Evolutionary conservation across 1,140 invertebrate species (phyloP), one percentile per base, ranked within the genome.

Genomic region (Drosophila pachea): DNA sequence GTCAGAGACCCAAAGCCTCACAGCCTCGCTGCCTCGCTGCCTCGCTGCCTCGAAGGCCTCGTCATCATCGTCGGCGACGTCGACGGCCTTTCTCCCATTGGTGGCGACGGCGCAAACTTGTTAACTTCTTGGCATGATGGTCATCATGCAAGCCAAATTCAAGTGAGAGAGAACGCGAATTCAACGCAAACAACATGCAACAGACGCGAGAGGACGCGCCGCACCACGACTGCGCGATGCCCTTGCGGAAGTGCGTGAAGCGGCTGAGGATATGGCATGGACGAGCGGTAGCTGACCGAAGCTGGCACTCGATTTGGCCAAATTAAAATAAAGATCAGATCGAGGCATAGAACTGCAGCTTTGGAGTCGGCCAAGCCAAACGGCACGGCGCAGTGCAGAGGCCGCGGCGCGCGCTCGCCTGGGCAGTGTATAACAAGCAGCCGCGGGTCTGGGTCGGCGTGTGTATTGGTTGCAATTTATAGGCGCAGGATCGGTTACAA

Each of bases 121-220:
- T 84, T 83, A 83, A 83, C 78, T 84, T 83, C 78, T 78, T 78
- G 78, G 75, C 79, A 83, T 83, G 78, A 77, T 81, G 79, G 79
- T 78, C 78, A 77, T 82, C 78, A 84, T 84, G 78, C 79, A 69
- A 83, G 78, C 64, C 78, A 71, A 75, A 61, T 63, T 35, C 68
- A 78, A 38, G 48, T 47, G 54, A 71, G 58, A 56, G 29, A 38
- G 72, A 70, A 68, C 61, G 68, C 67, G 63, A 55, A 73, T 63
- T 59, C 61, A 68, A 56, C 54, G 49, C 71, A 74, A 68, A 62
- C 78, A 72, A 73, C 78, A 82, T 74, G 79, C 78, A 73, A 83
- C 67, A 73, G 56, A 64, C 68, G 40, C 36, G 74, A 72, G 42
- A 43, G 16, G 29, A 31, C 4, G 38, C 22, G 5, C 35, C 36